A percentile compares a stretch with the other conserved stretches of the same genome.
Conservation (phyloP, 2,113 vertebrate genomes). For the Willisornis vidua region DNA sequence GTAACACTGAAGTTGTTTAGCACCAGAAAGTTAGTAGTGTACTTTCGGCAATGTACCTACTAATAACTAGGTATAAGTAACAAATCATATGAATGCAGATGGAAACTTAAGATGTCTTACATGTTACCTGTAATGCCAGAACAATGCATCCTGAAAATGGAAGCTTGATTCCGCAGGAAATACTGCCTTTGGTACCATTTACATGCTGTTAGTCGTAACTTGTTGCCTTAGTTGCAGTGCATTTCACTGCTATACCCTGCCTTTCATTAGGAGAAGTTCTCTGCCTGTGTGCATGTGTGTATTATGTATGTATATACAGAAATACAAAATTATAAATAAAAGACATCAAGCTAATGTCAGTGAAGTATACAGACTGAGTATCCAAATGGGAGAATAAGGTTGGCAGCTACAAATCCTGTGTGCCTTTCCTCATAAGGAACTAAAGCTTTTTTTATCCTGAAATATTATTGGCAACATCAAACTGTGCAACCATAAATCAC, state of each 20-base stretch:
- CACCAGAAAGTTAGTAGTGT: background rate
- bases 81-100: background rate
- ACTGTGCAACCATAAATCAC: conserved; percentile 32
- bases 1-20: background rate
- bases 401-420: background rate
- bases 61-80: background rate
- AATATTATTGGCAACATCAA: conserved; percentile 17
- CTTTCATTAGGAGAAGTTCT: background rate
- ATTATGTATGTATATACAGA: background rate
- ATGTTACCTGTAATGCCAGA: background rate
- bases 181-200: background rate
- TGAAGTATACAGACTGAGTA: background rate
- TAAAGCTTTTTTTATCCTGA: conserved; percentile 17
- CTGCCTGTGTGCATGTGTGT: background rate
- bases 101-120: background rate
- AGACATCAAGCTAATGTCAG: background rate
- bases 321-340: background rate
- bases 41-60: background rate
- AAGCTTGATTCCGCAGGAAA: background rate
- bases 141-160: background rate
- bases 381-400: background rate
- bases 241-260: background rate
- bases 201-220: background rate
- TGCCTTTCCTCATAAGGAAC: conserved; percentile 28
- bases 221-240: background rate